phyloP scores from a whole-genome alignment of 2,797 vertebrate genomes.

The Tiaroga cobitis region DNA sequence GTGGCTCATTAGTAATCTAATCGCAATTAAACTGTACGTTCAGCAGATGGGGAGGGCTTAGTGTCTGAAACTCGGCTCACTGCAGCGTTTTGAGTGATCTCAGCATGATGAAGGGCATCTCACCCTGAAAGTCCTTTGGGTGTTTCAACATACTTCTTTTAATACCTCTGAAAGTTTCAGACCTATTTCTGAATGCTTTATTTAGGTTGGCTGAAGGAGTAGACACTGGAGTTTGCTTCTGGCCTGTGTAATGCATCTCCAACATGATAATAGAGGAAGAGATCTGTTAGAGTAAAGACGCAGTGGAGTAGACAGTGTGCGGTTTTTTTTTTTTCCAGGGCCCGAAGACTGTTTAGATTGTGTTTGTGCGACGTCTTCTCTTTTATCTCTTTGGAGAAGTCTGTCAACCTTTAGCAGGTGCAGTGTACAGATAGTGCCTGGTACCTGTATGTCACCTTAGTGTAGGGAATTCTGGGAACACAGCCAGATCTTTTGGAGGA shows the following conservation, averaged over 20 bases:
- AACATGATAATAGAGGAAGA: too few species aligned
- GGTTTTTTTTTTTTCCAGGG: neutral
- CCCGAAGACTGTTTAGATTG: conserved; percentile 22
- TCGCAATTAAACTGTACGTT: conserved; percentile 54
- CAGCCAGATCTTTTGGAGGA: conserved; percentile 70
- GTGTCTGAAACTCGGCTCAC: conserved; percentile 13
- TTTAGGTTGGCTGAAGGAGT: conserved; percentile 21
- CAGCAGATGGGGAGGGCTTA: conserved; percentile 46
- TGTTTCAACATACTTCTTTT: conserved; percentile 24
- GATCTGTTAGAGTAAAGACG: conserved; percentile 12
- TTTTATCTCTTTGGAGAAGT: conserved; percentile 69
- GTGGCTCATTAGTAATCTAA: conserved; percentile 52
- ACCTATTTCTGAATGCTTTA: conserved; percentile 2
- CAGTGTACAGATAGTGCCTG: conserved; percentile 68
- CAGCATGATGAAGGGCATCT: conserved; percentile 37
- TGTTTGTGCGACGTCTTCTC: conserved; percentile 3
- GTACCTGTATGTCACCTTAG: conserved; percentile 62
- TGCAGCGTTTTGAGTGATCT: conserved; percentile 21
- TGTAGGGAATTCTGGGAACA: conserved; percentile 76
- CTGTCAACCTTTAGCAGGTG: conserved; percentile 75
- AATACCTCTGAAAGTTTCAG: conserved; percentile 16
- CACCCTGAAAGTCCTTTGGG: conserved; percentile 11
- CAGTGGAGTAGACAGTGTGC: neutral
- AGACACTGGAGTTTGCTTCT: neutral
- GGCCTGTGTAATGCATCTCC: neutral